Evolutionary conservation across 1,140 invertebrate genomes (phyloP), one percentile per base, ranked within the genome.

Genomic region (Dendrolimus kikuchii): DNA sequence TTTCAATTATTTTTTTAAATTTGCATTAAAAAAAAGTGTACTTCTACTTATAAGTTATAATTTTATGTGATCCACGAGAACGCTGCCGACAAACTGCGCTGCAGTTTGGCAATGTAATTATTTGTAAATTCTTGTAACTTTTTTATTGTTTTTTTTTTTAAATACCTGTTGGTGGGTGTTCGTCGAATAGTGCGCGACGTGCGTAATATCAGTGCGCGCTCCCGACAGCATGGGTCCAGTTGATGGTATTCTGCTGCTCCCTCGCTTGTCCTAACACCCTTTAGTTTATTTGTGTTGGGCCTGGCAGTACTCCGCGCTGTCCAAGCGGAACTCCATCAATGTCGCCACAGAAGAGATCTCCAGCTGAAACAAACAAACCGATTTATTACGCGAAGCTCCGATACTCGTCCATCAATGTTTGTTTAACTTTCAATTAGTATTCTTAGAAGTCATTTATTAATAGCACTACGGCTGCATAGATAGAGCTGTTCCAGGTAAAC

Each of bases 251-350:
- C 58, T 55, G 63, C 60, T 49, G 68, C 67, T 65, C 68, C 69
- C 71, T 74, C 63, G 68, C 62, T 64, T 61, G 49, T 71, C 59
- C 62, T 60, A 61, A 65, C 68, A 64, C 66, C 77, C 74, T 66
- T 72, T 62, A 65, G 83, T 93, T 93, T 95, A 95, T 95, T 96
- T 95, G 94, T 96, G 95, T 93, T 96, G 95, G 89, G 95, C 95
- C 91, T 96, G 95, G 93, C 96, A 98, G 91, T 96, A 96, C 91
- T 96, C 95, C 91, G 94, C 94, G 89, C 94, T 95, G 91, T 95
- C 95, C 92, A 95, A 92, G 90, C 95, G 93, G 94, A 96, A 97
- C 95, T 97, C 95, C 95, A 96, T 97, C 94, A 95, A 96, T 94
- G 94, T 94, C 90, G 92, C 87, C 83, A 87, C 80, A 80, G 84